Base-by-base conservation (phyloP, 2,888 invertebrate genomes). In the Cerceris rybyensis region DNA sequence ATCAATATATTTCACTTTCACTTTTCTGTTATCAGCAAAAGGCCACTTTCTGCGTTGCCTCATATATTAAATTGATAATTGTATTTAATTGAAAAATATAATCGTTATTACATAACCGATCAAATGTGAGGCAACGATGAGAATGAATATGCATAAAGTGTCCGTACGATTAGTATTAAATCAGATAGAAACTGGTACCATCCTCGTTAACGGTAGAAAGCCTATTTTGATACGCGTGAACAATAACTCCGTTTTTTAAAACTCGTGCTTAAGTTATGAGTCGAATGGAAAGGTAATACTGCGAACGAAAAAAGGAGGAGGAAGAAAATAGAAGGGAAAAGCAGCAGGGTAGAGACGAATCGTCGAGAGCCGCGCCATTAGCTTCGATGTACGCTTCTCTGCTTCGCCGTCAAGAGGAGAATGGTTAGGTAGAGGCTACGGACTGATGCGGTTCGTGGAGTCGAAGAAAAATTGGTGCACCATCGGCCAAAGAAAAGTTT, bases 351-450 rank as follows among this genome's bases (percentile, higher is more conserved):
- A 58, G 65, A 77, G 76, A 84, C 74, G 75, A 81, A 80, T 80
- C 76, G 57, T 63, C 64, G 41, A 66, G 72, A 75, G 61, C 75
- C 76, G 70, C 76, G 64, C 78, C 78, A 78, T 83, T 83, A 83
- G 70, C 78, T 81, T 84, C 79, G 79, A 79, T 70, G 71, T 71
- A 83, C 78, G 81, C 71, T 66, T 83, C 52, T 42, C 60, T 81
- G 77, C 63, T 61, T 66, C 52, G 58, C 39, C 78, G 71, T 78
- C 61, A 65, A 70, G 66, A 73, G 60, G 68, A 75, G 75, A 78
- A 72, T 65, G 65, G 59, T 64, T 70, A 50, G 65, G 67, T 72
- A 55, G 61, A 75, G 70, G 68, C 75, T 79, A 68, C 72, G 74
- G 68, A 59, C 60, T 75, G 81, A 78, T 55, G 60, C 68, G 74